Base-by-base conservation (phyloP, 30 jellyfish, hydroid and myxozoan genomes). In the Pseudorhiza aurosa region DNA sequence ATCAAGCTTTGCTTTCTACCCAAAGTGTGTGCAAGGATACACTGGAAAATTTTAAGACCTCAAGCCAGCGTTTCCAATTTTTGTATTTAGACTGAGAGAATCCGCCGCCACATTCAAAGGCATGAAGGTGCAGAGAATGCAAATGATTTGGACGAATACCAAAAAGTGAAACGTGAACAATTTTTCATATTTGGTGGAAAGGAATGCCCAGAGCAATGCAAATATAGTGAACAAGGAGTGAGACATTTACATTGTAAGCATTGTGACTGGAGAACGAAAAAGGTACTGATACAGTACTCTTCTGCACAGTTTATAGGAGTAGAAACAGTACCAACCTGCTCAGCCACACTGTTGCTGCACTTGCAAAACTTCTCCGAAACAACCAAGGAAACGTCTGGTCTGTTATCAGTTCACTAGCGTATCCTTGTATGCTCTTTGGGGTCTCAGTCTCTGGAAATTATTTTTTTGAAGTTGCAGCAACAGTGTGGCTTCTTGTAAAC, bases 201-300 rank as follows among this genome's bases (percentile, higher is more conserved):
- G 58, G 91, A 80, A 35, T 80, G 91, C 75, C 91, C 91, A 43
- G 91, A 80, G 65, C 75, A 45, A 25, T 80, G 91, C 84, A 80
- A 80, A 65, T 80, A 80, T 39, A 67, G 82, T 27, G 91, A 80
- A 37, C 83, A 80, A 51, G 91, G 91, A 56, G 91, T 80, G 45
- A 57, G 91, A 22, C 91, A 80, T 44, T 60, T 80, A n/a, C 91
- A 80, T 59, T 80, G 91, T 63, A 80, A 80, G 77, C 91, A 80
- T 30, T 80, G 91, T 40, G 84, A 80, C n/a, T 80, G 91, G 91
- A 65, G 91, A 65, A 80, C 91, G 14, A 80, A 80, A 60, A 80
- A 80, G 91, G 91, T 80, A 65, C 68, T 49, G 7, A 0, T 31
- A 29, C 9, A 26, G 22, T 50, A 18, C 49, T 25, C 47, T 31